Base-by-base conservation (phyloP, 1,140 invertebrate genomes). In the Pseudobourletiella spinata region DNA sequence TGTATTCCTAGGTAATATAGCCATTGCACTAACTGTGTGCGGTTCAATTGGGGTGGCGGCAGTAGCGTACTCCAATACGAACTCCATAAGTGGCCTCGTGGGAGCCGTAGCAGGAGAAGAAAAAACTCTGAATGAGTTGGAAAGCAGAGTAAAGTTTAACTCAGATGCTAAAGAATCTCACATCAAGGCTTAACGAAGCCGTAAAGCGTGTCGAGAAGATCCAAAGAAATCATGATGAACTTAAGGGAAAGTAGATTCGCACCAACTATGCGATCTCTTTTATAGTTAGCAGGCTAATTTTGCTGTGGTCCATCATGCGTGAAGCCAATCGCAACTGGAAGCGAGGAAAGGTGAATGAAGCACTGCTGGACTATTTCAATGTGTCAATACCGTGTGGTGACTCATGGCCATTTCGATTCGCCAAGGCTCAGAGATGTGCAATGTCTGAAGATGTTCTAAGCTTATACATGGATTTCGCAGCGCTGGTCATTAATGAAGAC, bases 341-440 rank as follows among this genome's bases (percentile, higher is more conserved):
- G 14, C 22, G 32, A 30, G 25, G 43, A 22, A 35, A 57, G 29
- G 16, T 61, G 18, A 35, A 24, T 55, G 50, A 29, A 2, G 6
- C 22, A 20, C 25, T 61, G 6, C 26, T 61, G 2, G 59, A 61
- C 25, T 54, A 4, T 51, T 24, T 61, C 14, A 54, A 55, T 14
- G 24, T 54, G 24, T 54, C 48, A 15, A 2, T 61, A 18, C 59
- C 59, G 3, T 44, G 51, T 48, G 51, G 32, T 29, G 32, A 57
- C n/a, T 1, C 46, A 1, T 56, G 60, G 44, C 42, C 52, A 6
- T 28, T 48, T 20, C 26, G 2, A 1, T 39, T 57, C 4, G 59
- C 20, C 3, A 2, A 20, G 8, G n/a, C n/a, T n/a, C n/a, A n/a
- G n/a, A n/a, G n/a, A n/a, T 61, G 59, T 39, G 6, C 50, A 16